These are phyloP conservation scores for Brachycybe producta DNA, from an alignment of 2,888 invertebrate genomes.

Conservation along the genomic window DNA sequence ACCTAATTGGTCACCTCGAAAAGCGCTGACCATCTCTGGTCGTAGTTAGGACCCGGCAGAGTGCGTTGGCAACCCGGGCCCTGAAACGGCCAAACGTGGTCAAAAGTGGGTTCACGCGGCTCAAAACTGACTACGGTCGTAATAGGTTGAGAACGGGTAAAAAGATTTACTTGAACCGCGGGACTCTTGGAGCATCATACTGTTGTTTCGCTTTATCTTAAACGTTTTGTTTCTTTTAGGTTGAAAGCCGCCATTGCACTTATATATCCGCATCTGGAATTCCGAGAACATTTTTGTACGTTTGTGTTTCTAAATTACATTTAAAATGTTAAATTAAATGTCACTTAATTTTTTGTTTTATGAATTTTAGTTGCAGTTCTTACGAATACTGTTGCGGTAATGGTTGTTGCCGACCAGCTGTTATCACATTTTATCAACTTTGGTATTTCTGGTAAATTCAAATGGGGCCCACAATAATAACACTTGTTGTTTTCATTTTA, in stretches of 20 bases:
- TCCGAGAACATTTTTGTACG: constrained; percentile 12
- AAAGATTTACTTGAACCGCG: no score
- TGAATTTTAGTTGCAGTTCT: constrained; percentile 24
- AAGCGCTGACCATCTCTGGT: no score
- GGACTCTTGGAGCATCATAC: no score
- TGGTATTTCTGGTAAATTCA: constrained; percentile 44
- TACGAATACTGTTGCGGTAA: constrained; percentile 43
- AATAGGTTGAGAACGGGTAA: no score
- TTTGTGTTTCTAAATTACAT: neutral
- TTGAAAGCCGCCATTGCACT: constrained; percentile 15
- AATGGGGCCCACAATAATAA: neutral
- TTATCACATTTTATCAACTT: constrained; percentile 42
- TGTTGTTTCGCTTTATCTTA: no score
- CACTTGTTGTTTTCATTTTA: neutral
- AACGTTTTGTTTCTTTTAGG: constrained; percentile 3
- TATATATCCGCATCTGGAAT: constrained; percentile 10
- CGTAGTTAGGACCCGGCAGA: no score
- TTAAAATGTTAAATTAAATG: neutral
- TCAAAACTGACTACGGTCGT: no score
- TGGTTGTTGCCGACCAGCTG: constrained; percentile 42
- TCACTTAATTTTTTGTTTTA: neutral
- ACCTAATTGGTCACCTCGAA: no score
- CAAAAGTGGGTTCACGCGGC: no score
- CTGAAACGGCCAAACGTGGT: no score
- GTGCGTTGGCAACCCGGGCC: no score